Conservation (phyloP, 1,140 invertebrate genomes). For the Penaeus japonicus region DNA sequence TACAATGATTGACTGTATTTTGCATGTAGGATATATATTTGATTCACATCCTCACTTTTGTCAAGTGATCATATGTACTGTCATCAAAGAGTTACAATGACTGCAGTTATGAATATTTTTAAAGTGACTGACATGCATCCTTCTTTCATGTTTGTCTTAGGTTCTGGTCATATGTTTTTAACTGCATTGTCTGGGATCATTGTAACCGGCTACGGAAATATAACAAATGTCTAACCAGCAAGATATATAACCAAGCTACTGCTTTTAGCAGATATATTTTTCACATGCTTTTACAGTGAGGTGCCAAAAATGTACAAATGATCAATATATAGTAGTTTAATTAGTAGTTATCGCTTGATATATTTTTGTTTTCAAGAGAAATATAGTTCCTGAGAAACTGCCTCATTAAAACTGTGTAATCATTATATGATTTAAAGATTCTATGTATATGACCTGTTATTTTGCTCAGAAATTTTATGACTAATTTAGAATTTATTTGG, state of each 20-base stretch:
- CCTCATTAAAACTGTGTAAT: conserved; percentile 40
- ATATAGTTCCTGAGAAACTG: conserved; percentile 51
- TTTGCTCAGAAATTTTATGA: conserved; percentile 41
- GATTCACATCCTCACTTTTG: too few species aligned
- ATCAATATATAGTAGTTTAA: conserved; percentile 30
- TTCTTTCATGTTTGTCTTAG: conserved; percentile 17
- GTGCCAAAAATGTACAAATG: conserved; percentile 53
- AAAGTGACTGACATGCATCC: not conserved
- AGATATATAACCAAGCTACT: conserved; percentile 6
- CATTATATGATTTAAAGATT: conserved; percentile 36
- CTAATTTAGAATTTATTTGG: too few species aligned
- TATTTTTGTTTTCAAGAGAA: conserved; percentile 1
- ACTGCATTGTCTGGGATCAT: not conserved
- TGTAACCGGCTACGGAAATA: not conserved
- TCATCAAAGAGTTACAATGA: too few species aligned
- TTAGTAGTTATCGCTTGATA: conserved; percentile 23
- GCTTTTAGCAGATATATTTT: conserved; percentile 20
- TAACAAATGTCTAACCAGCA: not conserved
- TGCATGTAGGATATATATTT: conserved; percentile 19
- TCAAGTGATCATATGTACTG: too few species aligned
- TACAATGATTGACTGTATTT: not conserved
- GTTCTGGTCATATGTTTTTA: conserved; percentile 39
- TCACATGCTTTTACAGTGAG: conserved; percentile 37
- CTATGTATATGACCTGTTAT: conserved; percentile 23
- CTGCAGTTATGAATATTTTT: not conserved